Evolutionary conservation across 2,888 invertebrate genomes (phyloP), one percentile per base, ranked within the genome.

Genomic region (Gisinianus flammeolus): DNA sequence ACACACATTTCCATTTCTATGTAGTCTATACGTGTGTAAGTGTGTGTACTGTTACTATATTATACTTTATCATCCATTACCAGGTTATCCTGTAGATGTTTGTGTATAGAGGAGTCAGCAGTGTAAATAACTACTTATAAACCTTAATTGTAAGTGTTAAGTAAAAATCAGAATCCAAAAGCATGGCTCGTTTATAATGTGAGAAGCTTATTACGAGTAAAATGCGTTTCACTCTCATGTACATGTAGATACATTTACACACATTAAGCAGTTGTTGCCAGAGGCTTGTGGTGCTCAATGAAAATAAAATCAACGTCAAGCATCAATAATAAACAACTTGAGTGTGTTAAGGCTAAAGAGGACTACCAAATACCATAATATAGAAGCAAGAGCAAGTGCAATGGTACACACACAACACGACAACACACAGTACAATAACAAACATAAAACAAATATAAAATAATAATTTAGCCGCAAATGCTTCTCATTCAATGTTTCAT

Each of bases 291-390:
- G 33, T 24, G 62, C 35, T 62, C 73, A 62, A 73, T 73, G 73
- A 73, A 62, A 73, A 73, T 73, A 62, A 73, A 73, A 73, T 73
- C 35, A 73, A 73, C 73, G 73, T 73, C 73, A 73, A 62, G 73
- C 73, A 73, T 73, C 73, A 73, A 73, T 73, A 73, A 73, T 73
- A 64, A 73, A 62, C 73, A 73, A 64, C 31, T 73, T 73, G 73
- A 73, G 62, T 62, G 62, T 73, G 35, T 70, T 70, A 70, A 70
- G 70, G 70, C 70, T 70, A 70, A 26, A 8, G 54, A 26, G 44
- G 44, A 24, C 3, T n/a, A 33, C 22, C 33, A 2, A 12, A 33
- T 33, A 30, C 19, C 22, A 16, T 10, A 8, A 35, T 35, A 8
- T n/a, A n/a, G n/a, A n/a, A n/a, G n/a, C n/a, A n/a, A 44, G 44